These are phyloP conservation scores for Mizuhopecten yessoensis DNA, from an alignment of 1,140 invertebrate species.

Conservation along the genomic window DNA sequence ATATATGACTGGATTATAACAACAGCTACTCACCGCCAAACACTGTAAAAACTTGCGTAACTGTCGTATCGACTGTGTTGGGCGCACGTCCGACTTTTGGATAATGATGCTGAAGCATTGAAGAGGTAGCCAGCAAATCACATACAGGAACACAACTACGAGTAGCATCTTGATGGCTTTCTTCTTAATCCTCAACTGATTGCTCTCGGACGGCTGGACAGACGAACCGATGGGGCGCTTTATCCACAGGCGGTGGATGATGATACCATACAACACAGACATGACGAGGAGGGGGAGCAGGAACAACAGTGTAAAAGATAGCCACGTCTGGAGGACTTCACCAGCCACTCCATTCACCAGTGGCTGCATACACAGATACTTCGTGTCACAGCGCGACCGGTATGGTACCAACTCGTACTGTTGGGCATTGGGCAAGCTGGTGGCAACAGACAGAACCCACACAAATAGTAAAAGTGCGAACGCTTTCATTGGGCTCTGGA, in stretches of 20 bases:
- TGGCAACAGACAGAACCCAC: slow-evolving; percentile 93
- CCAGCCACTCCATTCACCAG: slow-evolving; percentile 48
- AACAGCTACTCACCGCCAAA: slow-evolving; percentile 88
- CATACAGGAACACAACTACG: slow-evolving; percentile 74
- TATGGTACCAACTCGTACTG: slow-evolving; percentile 63
- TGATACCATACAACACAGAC: slow-evolving; percentile 66
- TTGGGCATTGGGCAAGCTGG: slow-evolving; percentile 65
- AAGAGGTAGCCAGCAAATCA: slow-evolving; percentile 74
- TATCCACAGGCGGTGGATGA: slow-evolving; percentile 71
- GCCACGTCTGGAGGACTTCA: slow-evolving; percentile 66
- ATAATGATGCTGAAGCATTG: slow-evolving; percentile 66
- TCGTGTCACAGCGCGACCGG: slow-evolving; percentile 24
- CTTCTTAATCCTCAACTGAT: slow-evolving; percentile 66
- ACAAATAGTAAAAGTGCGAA: slow-evolving; percentile 93
- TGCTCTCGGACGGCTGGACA: slow-evolving; percentile 54
- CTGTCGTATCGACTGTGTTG: slow-evolving; percentile 53
- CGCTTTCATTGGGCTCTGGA: slow-evolving; percentile 86
- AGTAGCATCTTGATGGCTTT: slow-evolving; percentile 78
- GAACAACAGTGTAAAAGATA: slow-evolving; percentile 66
- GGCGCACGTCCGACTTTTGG: slow-evolving; percentile 56
- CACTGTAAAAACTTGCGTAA: slow-evolving; percentile 80
- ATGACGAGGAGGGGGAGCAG: slow-evolving; percentile 67
- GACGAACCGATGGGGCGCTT: slow-evolving; percentile 57
- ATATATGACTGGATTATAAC: slow-evolving; percentile 94
- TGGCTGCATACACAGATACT: slow-evolving; percentile 58